Base-by-base conservation (phyloP, 2,113 vertebrate genomes). In the Pangasianodon hypophthalmus region DNA sequence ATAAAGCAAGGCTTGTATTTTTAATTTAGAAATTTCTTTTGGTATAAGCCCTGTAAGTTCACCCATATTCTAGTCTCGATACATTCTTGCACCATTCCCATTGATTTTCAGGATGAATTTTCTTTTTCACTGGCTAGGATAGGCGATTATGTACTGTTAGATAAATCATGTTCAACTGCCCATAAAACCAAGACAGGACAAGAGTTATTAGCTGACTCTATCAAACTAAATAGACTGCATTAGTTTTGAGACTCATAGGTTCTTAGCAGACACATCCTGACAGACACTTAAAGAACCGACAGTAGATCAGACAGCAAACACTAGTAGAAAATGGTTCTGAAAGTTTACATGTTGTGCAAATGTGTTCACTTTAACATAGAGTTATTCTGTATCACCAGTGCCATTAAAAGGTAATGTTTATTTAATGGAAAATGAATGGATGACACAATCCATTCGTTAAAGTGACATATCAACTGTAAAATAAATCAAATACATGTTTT, bases 181-280 rank as follows among this genome's bases (percentile, higher is more conserved):
- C 24, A 84, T 84, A 90, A 84, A 88, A 79, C 64, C 46, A 84
- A 52, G 6, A 84, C 73, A 77, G 81, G 67, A 84, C 8, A 62
- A 87, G 60, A 32, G 48, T 58, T 48, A 58, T 56, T 85, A 75
- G 73, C 58, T 82, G 46, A 16, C 32, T 24, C 5, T 79, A 48
- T 85, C 54, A 14, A 79, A 81, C 71, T 29, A n/a, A 80, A 80
- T n/a, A 50, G 46, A 0, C 50, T 32, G 48, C 50, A 54, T 82
- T 82, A 9, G 52, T 37, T 82, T 56, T 83, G 6, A 54, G 50
- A 81, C 48, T 54, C 79, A 81, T 9, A 3, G 26, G 52, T 56
- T 37, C 52, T 83, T 83, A 37, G 18, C 52, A 83, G 16, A 7
- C n/a, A 29, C 2, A 19, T 3, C 26, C 50, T 56, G 18, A 54